These are phyloP conservation scores for Neoscelio sp. DNA, from an alignment of 2,888 invertebrate species.

Conservation along the genomic window DNA sequence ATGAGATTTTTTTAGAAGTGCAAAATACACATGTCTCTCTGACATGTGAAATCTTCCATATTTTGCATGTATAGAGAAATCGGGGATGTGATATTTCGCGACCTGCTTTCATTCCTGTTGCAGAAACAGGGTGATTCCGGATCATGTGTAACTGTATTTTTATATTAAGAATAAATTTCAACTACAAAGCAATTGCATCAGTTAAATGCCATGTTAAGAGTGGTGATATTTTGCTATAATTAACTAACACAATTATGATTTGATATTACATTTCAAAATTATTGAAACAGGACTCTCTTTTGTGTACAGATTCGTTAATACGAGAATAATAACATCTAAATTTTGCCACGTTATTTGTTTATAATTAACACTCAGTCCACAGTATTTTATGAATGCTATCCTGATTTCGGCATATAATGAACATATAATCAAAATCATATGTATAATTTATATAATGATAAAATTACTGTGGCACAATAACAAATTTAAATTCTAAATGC, in stretches of 20 bases:
- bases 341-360: conserved; percentile 5
- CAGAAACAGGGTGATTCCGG: no score
- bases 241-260: background rate
- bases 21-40: no score
- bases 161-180: no score
- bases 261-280: conserved; percentile 4
- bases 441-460: conserved; percentile 18
- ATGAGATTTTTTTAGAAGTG: no score
- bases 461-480: background rate
- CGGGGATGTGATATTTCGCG: no score
- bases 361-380: background rate
- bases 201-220: no score
- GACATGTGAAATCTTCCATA: no score
- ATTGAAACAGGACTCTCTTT: conserved; percentile 23
- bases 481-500: conserved; percentile 13
- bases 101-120: no score
- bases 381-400: conserved; percentile 12
- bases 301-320: background rate
- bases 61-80: no score
- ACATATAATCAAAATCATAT: conserved; percentile 7
- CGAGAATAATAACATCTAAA: conserved; percentile 19
- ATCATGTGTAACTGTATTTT: no score
- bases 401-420: background rate
- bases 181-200: no score
- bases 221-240: conserved; percentile 9